A percentile compares a stretch with the other conserved stretches of the same genome.
These are phyloP conservation scores for Heliconius nattereri DNA, from an alignment of 1,140 invertebrate species.

Conservation along the genomic window DNA sequence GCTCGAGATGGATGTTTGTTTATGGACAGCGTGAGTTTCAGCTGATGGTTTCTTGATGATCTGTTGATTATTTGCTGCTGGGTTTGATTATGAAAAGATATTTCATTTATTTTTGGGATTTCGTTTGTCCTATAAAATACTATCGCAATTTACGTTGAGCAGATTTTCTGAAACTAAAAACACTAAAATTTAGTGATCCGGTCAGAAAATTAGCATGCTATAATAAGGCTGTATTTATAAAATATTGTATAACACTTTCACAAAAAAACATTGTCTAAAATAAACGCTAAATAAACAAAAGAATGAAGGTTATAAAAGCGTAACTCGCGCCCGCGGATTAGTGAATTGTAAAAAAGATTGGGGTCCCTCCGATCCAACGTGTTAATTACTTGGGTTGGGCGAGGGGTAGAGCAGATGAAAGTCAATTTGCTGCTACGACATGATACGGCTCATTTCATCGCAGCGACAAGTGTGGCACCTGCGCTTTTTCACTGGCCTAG, in stretches of 20 bases:
- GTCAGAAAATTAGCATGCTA: background rate
- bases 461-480: conserved; percentile 79
- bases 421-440: conserved; percentile 82
- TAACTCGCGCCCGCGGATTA: conserved; percentile 76
- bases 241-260: background rate
- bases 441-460: conserved; percentile 82
- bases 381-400: conserved; percentile 81
- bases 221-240: background rate
- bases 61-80: conserved; percentile 57
- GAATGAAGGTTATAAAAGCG: background rate
- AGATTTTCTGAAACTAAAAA: background rate
- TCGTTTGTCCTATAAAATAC: background rate
- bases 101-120: background rate
- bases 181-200: no score
- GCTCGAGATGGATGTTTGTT: conserved; percentile 77
- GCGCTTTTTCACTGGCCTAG: conserved; percentile 66
- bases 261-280: conserved; percentile 9
- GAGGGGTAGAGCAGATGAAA: conserved; percentile 76
- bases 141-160: background rate
- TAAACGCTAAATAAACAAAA: conserved; percentile 49
- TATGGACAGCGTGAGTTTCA: conserved; percentile 69
- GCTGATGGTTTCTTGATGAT: conserved; percentile 74
- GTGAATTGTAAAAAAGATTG: conserved; percentile 76
- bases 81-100: background rate
- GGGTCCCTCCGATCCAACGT: conserved; percentile 71